Evolutionary conservation across 2,797 vertebrate species (phyloP).

Genomic region (Tiaroga cobitis): DNA sequence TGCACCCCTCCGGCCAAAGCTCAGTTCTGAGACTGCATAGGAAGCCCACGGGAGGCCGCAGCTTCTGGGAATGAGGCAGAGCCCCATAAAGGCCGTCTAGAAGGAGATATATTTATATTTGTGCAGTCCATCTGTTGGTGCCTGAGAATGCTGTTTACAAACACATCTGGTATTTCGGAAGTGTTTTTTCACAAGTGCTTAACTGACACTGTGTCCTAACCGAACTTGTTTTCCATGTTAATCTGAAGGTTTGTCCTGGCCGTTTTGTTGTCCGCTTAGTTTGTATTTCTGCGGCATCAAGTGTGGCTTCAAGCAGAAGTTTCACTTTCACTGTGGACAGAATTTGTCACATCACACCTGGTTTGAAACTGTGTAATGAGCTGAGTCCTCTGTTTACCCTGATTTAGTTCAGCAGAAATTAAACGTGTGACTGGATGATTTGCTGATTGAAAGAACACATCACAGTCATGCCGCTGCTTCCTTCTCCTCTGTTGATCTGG

Average conservation of each 20-base stretch:
- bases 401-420: conserved; percentile 24
- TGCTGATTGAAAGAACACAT: conserved; percentile 6
- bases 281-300: background rate
- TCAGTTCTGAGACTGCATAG: conserved; percentile 29
- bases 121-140: conserved; percentile 56
- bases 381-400: background rate
- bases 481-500: conserved; percentile 6
- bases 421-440: conserved; percentile 34
- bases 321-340: background rate
- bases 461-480: conserved; percentile 16
- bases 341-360: background rate
- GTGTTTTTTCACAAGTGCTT: background rate
- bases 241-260: background rate
- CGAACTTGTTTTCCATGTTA: background rate
- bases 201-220: background rate
- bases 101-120: conserved; percentile 14
- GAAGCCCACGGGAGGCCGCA: conserved; percentile 33
- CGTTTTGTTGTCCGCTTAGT: background rate
- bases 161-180: conserved; percentile 40
- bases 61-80: conserved; percentile 49
- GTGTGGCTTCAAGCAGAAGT: background rate
- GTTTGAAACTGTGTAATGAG: background rate
- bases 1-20: conserved; percentile 56
- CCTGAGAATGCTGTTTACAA: conserved; percentile 54
- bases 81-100: background rate